A percentile compares a stretch with the other conserved stretches of the same genome.
Conservation (phyloP, 2,888 invertebrate genomes). For the Cinara cedri region DNA sequence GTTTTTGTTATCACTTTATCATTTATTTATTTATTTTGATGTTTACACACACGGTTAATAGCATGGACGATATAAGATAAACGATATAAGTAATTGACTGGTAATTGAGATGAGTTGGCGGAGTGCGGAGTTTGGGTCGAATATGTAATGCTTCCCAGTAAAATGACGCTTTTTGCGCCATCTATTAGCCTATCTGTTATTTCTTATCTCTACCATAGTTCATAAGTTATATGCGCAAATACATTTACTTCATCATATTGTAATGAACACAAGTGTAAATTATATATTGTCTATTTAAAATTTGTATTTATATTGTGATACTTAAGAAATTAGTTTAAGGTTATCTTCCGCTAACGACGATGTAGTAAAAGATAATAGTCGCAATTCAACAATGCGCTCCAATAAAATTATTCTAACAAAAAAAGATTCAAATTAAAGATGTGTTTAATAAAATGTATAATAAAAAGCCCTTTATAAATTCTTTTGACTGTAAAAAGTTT, state of each 20-base stretch:
- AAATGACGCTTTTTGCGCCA: too few relatives aligned
- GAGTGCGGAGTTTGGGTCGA: too few relatives aligned
- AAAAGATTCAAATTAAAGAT: constrained; percentile 74
- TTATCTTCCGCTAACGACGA: not conserved
- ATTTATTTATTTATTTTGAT: too few relatives aligned
- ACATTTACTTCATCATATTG: constrained; percentile 31
- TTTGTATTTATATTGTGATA: not conserved
- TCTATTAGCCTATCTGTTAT: too few relatives aligned
- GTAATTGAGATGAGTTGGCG: too few relatives aligned
- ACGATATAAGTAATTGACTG: too few relatives aligned
- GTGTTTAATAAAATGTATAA: constrained; percentile 70
- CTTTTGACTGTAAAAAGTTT: constrained; percentile 44
- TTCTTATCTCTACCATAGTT: too few relatives aligned
- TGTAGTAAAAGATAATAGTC: constrained; percentile 40
- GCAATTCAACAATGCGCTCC: constrained; percentile 20
- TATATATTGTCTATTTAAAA: not conserved
- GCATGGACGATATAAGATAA: too few relatives aligned
- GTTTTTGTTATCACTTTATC: too few relatives aligned
- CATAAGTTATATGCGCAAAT: too few relatives aligned
- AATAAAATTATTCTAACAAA: constrained; percentile 61
- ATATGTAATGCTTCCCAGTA: too few relatives aligned
- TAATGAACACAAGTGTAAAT: constrained; percentile 38
- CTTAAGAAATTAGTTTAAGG: constrained; percentile 30
- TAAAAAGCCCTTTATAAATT: constrained; percentile 25
- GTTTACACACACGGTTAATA: too few relatives aligned